These are phyloP conservation scores for Holcopasites calliopsidis DNA, from an alignment of 1,140 invertebrate genomes.

Conservation along the genomic window DNA sequence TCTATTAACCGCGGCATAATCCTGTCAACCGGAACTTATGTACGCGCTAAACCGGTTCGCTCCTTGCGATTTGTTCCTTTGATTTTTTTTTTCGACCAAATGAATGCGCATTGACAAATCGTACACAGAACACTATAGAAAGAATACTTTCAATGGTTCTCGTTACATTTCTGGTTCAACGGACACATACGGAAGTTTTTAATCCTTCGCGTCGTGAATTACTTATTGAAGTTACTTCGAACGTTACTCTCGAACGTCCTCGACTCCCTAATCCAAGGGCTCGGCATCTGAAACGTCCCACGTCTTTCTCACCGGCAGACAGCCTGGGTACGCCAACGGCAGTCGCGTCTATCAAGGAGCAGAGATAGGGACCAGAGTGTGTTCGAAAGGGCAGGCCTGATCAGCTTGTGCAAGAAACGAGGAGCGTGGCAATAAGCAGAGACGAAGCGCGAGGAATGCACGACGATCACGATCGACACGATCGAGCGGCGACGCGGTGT, in stretches of 20 bases:
- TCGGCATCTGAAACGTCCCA: slow-evolving; percentile 46
- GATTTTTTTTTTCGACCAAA: slow-evolving; percentile 42
- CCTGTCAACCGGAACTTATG: slow-evolving; percentile 67
- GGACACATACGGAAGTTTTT: neutral
- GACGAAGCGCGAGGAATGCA: slow-evolving; percentile 25
- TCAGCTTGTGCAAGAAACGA: slow-evolving; percentile 9
- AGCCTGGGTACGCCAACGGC: slow-evolving; percentile 48
- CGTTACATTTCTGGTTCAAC: neutral
- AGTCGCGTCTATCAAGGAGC: neutral
- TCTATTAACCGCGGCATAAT: slow-evolving; percentile 51
- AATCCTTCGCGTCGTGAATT: neutral
- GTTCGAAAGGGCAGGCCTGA: neutral
- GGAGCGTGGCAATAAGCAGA: neutral
- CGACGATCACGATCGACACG: slow-evolving; percentile 55
- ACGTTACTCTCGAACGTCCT: too few relatives aligned
- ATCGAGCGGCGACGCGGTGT: slow-evolving; percentile 7
- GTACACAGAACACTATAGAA: too few relatives aligned
- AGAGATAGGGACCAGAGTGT: neutral
- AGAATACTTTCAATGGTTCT: neutral
- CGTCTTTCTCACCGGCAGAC: slow-evolving; percentile 56
- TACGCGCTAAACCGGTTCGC: slow-evolving; percentile 69
- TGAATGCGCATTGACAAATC: neutral
- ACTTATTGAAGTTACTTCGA: neutral
- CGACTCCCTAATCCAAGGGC: too few relatives aligned
- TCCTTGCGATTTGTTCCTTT: slow-evolving; percentile 30